These are phyloP conservation scores for Drosophila murphyi DNA, from an alignment of 1,140 invertebrate species.

Conservation along the genomic window DNA sequence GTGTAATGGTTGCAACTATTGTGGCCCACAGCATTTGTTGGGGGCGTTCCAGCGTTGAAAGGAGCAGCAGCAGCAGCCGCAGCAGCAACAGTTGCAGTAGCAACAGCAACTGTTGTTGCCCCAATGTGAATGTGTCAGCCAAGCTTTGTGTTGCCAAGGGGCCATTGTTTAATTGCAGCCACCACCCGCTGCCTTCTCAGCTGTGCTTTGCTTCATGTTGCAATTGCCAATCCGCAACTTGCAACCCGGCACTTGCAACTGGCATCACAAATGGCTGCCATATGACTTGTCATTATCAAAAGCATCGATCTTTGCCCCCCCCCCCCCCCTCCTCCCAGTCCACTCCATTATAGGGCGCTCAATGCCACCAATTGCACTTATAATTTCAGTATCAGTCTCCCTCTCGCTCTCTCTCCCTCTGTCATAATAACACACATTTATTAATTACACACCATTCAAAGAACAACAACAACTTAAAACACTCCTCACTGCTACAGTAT, in stretches of 20 bases:
- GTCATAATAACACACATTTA: conserved; percentile 77
- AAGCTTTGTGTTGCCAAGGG: conserved; percentile 39
- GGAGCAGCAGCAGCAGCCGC: conserved; percentile 35
- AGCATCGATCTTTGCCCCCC: conserved; percentile 56
- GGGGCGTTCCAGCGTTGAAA: conserved; percentile 57
- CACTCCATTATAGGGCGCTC: conserved; percentile 69
- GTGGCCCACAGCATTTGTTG: conserved; percentile 41
- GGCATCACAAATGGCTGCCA: conserved; percentile 1
- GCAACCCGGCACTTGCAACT: conserved; percentile 4
- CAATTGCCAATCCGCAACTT: conserved; percentile 26
- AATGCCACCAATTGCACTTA: conserved; percentile 55
- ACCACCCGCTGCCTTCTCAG: conserved; percentile 34
- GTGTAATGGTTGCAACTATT: conserved; percentile 24
- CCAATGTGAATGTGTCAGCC: conserved; percentile 76
- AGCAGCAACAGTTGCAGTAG: conserved; percentile 32
- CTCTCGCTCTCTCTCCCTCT: conserved; percentile 1
- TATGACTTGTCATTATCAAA: conserved; percentile 42
- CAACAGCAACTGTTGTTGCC: conserved; percentile 35
- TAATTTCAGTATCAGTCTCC: background rate
- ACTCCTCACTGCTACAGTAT: conserved; percentile 30
- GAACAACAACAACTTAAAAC: conserved; percentile 35
- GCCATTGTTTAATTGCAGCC: conserved; percentile 50
- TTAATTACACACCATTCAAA: conserved; percentile 72
- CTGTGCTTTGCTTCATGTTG: conserved; percentile 20
- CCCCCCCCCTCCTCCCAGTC: too few species aligned